Evolutionary conservation across 2,797 vertebrate species (phyloP), one percentile per base, ranked within the genome.

Genomic region (Morus bassanus): DNA sequence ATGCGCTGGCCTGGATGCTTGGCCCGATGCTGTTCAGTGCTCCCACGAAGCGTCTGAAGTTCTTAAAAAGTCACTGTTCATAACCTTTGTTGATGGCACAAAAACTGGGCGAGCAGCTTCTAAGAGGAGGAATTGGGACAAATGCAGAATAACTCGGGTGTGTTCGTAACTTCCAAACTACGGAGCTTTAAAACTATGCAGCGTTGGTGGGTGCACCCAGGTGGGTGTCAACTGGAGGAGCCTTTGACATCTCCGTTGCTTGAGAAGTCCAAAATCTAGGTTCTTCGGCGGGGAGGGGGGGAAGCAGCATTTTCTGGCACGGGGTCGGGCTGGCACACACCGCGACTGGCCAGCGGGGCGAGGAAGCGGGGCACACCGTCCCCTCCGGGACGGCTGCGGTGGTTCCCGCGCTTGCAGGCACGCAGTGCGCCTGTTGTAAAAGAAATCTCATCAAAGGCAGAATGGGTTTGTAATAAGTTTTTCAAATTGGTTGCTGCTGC

Each of bases 391-490:
- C 64, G 74, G 80, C 94, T 53, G 84, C 46, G 11, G 51, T 37
- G 11, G 51, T 37, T 70, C 90, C 64, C 63, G 6, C 16, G 43
- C 81, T 12, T 1, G 39, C 60, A 18, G 86, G 64, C 73, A 39
- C 57, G 1, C 24, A 1, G 76, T 0, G 9, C 45, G 61, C 72
- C 92, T 72, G 45, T 23, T 87, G 96, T 89, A 72, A 91, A 86
- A 88, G 96, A 94, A 95, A 91, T 92, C 94, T 97, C 95, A 95
- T 97, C 97, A 97, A 94, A 92, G 19, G 7, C 91, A 70, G 86
- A 97, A 94, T 92, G 88, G 75, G 95, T 94, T 95, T 89, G 93
- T 96, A 95, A 96, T 95, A 96, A 95, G 77, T 94, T 97, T 97
- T 97, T 97, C 97, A 94, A 91, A 97, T 97, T 96, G 97, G 89